Conservation (phyloP, 2,888 invertebrate genomes). For the Dromius quadrimaculatus region DNA sequence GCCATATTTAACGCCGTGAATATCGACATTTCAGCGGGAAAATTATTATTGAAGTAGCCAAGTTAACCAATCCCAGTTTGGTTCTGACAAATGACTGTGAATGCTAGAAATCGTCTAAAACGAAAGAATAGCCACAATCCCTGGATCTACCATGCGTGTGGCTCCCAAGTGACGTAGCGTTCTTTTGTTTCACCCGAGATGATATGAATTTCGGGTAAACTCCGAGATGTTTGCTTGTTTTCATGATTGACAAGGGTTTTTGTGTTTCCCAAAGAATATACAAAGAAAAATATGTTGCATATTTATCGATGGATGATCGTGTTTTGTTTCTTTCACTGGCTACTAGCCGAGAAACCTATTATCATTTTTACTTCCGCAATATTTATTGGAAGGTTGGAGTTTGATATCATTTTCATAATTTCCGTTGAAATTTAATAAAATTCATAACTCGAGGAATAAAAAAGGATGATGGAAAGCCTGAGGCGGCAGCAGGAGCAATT, state of each 20-base stretch:
- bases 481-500: conserved; percentile 26
- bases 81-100: too few relatives aligned
- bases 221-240: neutral
- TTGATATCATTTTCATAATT: too few relatives aligned
- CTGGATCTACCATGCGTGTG: neutral
- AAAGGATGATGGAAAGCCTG: neutral
- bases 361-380: too few relatives aligned
- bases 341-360: too few relatives aligned
- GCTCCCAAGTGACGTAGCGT: neutral
- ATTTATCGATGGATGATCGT: too few relatives aligned
- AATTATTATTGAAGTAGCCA: neutral
- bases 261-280: neutral
- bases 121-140: neutral
- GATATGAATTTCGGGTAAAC: neutral
- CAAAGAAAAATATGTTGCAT: neutral
- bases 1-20: neutral
- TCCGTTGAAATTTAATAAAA: too few relatives aligned
- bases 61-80: too few relatives aligned
- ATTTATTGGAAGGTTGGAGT: too few relatives aligned
- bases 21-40: conserved; percentile 2
- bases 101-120: too few relatives aligned
- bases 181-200: neutral
- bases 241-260: neutral
- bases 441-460: conserved; percentile 6
- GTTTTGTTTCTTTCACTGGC: too few relatives aligned